These are phyloP conservation scores for Pheosia gnoma DNA, from an alignment of 2,888 invertebrate species.

Conservation along the genomic window DNA sequence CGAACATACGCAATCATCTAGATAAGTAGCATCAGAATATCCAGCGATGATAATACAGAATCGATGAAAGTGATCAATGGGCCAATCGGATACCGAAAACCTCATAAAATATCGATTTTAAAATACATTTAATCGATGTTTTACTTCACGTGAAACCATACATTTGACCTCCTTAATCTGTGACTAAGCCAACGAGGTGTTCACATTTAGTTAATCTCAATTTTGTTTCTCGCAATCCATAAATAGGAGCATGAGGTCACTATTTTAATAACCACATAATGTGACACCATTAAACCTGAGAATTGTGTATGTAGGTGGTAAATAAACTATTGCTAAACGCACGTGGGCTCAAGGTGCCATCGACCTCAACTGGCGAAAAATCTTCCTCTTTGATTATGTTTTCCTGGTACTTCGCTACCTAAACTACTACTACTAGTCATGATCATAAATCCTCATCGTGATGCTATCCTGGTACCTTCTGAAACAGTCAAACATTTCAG, in stretches of 20 bases:
- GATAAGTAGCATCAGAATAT: too few relatives aligned
- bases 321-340: constrained; percentile 27
- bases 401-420: constrained; percentile 25
- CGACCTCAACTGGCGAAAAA: constrained; percentile 32
- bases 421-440: too few relatives aligned
- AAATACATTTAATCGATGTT: neutral
- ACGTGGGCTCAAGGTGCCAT: constrained; percentile 42
- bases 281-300: constrained; percentile 20
- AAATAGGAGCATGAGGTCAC: constrained; percentile 15
- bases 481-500: too few relatives aligned
- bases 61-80: too few relatives aligned
- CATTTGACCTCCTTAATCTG: neutral
- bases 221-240: constrained; percentile 14
- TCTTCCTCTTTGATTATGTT: constrained; percentile 26
- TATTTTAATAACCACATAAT: constrained; percentile 21
- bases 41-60: too few relatives aligned
- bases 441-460: too few relatives aligned
- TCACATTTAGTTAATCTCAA: constrained; percentile 14
- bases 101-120: neutral
- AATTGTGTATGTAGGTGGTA: constrained; percentile 34
- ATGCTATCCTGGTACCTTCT: too few relatives aligned
- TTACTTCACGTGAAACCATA: neutral
- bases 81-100: neutral
- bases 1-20: too few relatives aligned
- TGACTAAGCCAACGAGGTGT: constrained; percentile 6